Conservation (phyloP, 2,113 vertebrate species). For the Rhegmatorhina hoffmannsi region DNA sequence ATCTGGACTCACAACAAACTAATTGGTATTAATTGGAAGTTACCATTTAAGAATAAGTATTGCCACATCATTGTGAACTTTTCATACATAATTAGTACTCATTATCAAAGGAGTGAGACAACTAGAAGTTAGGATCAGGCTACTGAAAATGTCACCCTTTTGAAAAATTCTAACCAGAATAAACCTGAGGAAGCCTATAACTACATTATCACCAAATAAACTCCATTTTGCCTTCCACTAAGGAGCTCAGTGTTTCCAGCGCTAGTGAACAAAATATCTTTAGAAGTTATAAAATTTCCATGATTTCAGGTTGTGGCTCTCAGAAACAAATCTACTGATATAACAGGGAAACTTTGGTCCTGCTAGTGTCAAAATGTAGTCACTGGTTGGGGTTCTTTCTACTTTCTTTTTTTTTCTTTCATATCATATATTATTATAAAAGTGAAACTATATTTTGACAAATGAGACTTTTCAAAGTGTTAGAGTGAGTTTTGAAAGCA, state of each 20-base stretch:
- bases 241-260: not conserved
- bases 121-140: not conserved
- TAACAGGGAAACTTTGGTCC: not conserved
- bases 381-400: rapidly evolving
- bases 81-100: not conserved
- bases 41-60: not conserved
- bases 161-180: not conserved
- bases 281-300: not conserved
- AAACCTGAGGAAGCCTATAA: not conserved
- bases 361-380: not conserved
- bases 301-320: not conserved
- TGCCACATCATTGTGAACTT: not conserved
- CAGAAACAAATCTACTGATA: not conserved
- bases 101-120: not conserved
- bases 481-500: not conserved
- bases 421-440: not conserved
- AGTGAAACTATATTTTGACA: not conserved
- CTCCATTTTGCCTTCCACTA: not conserved
- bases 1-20: not conserved
- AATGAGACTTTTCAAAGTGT: not conserved
- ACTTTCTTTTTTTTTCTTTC: not conserved
- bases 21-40: not conserved
- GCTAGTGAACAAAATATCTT: not conserved
- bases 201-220: not conserved
- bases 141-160: not conserved